phyloP scores from a whole-genome alignment of 53 echinoderm and acorn worm genomes.

The Echinarachnius parma region DNA sequence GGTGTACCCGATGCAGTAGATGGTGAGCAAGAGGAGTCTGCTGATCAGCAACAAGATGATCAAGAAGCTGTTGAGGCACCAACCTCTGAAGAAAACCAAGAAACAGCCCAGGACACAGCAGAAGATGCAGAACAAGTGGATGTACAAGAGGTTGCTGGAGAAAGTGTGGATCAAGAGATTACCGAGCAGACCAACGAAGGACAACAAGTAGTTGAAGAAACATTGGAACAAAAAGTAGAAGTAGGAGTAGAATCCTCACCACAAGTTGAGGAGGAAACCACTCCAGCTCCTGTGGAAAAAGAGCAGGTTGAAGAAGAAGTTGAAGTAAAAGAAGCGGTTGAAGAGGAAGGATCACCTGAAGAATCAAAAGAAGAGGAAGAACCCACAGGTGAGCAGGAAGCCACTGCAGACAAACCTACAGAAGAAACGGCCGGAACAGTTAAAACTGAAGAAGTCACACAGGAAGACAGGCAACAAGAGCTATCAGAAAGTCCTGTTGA shows the following conservation, averaged over 20 bases:
- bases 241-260: not conserved
- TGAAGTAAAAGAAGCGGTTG: not conserved
- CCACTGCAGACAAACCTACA: slow-evolving; percentile 15
- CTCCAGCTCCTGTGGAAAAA: not conserved
- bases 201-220: not conserved
- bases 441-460: not conserved
- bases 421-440: no score
- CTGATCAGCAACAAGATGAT: not conserved
- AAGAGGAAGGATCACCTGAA: slow-evolving; percentile 14
- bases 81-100: slow-evolving; percentile 2
- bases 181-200: not conserved
- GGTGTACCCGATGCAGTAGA: not conserved
- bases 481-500: not conserved
- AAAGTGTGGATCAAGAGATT: not conserved
- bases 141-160: not conserved
- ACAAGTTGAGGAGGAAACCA: no score
- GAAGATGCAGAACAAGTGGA: not conserved
- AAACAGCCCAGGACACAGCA: not conserved
- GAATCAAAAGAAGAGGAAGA: slow-evolving; percentile 29
- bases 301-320: not conserved
- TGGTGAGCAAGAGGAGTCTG: not conserved
- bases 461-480: not conserved
- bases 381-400: slow-evolving; percentile 16
- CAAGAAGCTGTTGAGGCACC: not conserved
- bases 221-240: not conserved